Conservation (phyloP, 2,888 invertebrate genomes). For the Alsophila aescularia region DNA sequence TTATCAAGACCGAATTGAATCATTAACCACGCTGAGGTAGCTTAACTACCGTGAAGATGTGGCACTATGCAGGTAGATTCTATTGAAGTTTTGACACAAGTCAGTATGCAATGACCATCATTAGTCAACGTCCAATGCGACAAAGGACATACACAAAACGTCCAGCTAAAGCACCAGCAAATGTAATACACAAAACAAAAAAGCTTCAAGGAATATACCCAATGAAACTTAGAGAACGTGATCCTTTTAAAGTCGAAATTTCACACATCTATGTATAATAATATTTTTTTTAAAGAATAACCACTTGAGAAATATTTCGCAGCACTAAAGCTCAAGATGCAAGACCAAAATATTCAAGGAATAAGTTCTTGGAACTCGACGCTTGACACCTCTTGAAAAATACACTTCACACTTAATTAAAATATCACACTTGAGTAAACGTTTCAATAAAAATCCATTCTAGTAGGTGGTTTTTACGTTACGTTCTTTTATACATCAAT, state of each 20-base stretch:
- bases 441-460: too few relatives aligned
- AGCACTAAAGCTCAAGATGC: too few relatives aligned
- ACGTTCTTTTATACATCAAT: background rate
- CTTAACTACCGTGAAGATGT: constrained; percentile 32
- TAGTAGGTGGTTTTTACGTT: background rate
- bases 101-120: constrained; percentile 31
- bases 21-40: constrained; percentile 32
- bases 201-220: constrained; percentile 12
- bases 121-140: constrained; percentile 35
- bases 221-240: background rate
- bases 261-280: background rate
- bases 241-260: constrained; percentile 2
- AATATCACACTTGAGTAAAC: too few relatives aligned
- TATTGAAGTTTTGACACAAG: constrained; percentile 21
- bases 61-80: constrained; percentile 22
- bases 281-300: background rate
- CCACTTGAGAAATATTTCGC: background rate
- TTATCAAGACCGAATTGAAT: constrained; percentile 27
- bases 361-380: too few relatives aligned
- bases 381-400: too few relatives aligned
- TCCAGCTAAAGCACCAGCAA: background rate
- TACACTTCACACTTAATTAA: too few relatives aligned
- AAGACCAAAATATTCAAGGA: too few relatives aligned
- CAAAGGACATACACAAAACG: constrained; percentile 30
- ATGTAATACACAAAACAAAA: background rate